Evolutionary conservation across 1,140 invertebrate species (phyloP).

Genomic region (Eciton burchellii): DNA sequence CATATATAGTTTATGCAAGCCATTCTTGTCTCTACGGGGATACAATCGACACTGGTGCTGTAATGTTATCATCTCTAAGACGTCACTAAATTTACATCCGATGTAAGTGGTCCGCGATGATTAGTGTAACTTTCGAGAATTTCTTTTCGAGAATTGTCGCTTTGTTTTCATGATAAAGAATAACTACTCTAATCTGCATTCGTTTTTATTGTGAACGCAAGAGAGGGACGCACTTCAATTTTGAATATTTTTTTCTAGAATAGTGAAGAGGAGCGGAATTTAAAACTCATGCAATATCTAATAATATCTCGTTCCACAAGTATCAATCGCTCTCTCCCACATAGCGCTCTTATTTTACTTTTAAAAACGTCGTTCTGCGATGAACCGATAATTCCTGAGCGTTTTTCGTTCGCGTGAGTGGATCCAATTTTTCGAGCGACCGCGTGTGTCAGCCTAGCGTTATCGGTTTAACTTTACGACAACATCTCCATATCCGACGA

Average conservation of each 20-base stretch:
- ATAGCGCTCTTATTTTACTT: background rate
- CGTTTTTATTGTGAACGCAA: too few relatives aligned
- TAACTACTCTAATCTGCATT: too few relatives aligned
- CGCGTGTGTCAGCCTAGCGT: background rate
- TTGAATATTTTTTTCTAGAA: too few relatives aligned
- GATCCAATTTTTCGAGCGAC: constrained; percentile 43
- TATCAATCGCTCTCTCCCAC: too few relatives aligned
- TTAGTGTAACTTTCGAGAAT: background rate
- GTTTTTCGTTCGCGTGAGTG: constrained; percentile 42
- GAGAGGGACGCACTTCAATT: too few relatives aligned
- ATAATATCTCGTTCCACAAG: too few relatives aligned
- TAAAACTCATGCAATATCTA: too few relatives aligned
- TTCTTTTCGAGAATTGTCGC: background rate
- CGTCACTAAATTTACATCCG: background rate
- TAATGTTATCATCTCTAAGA: constrained; percentile 40
- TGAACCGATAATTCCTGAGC: constrained; percentile 37
- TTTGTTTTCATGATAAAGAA: background rate
- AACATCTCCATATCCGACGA: background rate
- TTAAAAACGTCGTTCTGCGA: constrained; percentile 18
- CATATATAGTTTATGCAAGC: constrained; percentile 23
- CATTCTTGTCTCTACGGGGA: constrained; percentile 1
- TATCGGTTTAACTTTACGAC: constrained; percentile 37
- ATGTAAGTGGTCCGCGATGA: background rate
- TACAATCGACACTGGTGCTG: constrained; percentile 1
- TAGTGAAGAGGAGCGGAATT: too few relatives aligned